Evolutionary conservation across 2,888 invertebrate genomes (phyloP), one percentile per base, ranked within the genome.

Genomic region (Drosophila acutilabella): DNA sequence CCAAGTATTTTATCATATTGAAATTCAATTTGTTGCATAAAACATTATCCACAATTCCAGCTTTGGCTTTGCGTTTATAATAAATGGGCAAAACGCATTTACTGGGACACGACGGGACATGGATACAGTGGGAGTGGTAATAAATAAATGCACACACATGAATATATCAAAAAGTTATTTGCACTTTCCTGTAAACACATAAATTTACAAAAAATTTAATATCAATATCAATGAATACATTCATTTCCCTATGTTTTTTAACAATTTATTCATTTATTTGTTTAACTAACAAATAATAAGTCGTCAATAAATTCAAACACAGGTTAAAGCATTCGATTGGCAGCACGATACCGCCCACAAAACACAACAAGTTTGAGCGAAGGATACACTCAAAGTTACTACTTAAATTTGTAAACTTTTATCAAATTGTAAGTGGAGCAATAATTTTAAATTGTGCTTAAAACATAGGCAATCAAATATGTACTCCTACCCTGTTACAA

Each of bases 21-120:
- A 70, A 82, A 85, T 82, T 85, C 75, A 82, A 82, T 82, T 85
- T 74, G 40, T 51, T 78, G 80, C 79, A 85, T 78, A 74, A 85
- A 78, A 73, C 52, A 70, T 74, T 81, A 53, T 64, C 41, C 8
- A 26, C 14, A 53, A 52, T 54, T 54, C 18, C 53, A 14, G 42
- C n/a, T n/a, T 16, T 11, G 23, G 40, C 36, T 18, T 33, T 59
- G 26, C 14, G 13, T 33, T 52, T 50, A 62, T 58, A 67, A 72
- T 61, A 61, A 51, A 72, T 71, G 58, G 47, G 6, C 47, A 51
- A 30, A 41, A 50, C 26, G 44, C 51, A 47, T 53, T 62, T 42
- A 45, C 40, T 23, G 64, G 53, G 53, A 44, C 47, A 4, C 23
- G 33, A 7, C 20, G 57, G 72, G 36, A 45, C 50, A 38, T 10